Evolutionary conservation across 1,140 invertebrate species (phyloP).

Genomic region (Hylaeus anthracinus): DNA sequence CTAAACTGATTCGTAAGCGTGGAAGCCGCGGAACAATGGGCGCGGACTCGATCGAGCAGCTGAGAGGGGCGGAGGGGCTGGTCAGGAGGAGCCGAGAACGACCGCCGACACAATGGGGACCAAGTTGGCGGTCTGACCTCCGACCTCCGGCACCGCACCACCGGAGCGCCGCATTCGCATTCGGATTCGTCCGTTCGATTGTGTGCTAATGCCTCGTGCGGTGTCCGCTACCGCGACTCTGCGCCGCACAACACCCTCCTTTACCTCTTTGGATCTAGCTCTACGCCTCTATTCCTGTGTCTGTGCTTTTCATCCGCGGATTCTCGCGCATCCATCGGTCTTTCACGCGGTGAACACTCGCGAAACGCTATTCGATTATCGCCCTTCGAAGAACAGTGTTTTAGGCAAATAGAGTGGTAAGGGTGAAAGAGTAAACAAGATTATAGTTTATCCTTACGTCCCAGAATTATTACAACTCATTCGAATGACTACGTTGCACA

Average conservation of each 20-base stretch:
- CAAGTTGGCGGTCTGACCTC: constrained; percentile 79
- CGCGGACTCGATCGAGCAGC: constrained; percentile 50
- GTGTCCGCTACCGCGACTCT: constrained; percentile 69
- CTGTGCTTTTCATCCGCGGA: not conserved
- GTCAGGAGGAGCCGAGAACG: constrained; percentile 53
- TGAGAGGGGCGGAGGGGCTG: constrained; percentile 15
- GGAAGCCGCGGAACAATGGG: constrained; percentile 77
- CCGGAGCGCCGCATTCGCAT: constrained; percentile 74
- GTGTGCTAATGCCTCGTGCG: constrained; percentile 78
- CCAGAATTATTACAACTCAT: no score
- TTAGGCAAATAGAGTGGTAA: no score
- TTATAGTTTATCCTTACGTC: no score
- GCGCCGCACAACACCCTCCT: constrained; percentile 28
- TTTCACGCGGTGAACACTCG: not conserved
- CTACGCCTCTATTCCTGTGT: constrained; percentile 24
- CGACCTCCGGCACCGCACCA: constrained; percentile 72
- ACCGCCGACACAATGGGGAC: constrained; percentile 77
- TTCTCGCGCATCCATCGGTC: not conserved
- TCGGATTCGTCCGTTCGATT: constrained; percentile 76
- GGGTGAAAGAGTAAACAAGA: no score
- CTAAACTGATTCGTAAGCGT: constrained; percentile 78
- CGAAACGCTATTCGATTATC: no score
- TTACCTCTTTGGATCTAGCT: constrained; percentile 5
- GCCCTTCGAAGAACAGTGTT: no score
- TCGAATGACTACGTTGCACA: no score